phyloP scores from a whole-genome alignment of 2,113 vertebrate species.

The Colaptes auratus region DNA sequence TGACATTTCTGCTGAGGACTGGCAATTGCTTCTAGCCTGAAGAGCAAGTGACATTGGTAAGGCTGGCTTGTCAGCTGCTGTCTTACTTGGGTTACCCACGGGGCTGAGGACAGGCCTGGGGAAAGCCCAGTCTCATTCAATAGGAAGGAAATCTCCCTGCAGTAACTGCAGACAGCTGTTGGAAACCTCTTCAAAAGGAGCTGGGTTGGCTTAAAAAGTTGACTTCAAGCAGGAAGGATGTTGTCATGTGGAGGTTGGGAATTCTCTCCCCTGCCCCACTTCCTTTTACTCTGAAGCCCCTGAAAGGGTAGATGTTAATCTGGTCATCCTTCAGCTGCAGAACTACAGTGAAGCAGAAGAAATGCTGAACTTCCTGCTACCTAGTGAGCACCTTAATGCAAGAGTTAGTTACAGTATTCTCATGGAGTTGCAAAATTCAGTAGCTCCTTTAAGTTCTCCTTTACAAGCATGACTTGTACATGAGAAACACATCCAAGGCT shows the following conservation, averaged over 20 bases:
- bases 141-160: background rate
- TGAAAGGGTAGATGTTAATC: background rate
- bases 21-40: background rate
- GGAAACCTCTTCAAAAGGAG: background rate
- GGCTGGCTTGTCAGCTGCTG: background rate
- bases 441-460: background rate
- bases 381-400: background rate
- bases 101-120: background rate
- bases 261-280: background rate
- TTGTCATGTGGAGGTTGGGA: background rate
- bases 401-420: background rate
- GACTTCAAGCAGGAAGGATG: background rate
- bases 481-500: background rate
- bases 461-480: background rate
- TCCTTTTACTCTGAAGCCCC: background rate
- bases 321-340: background rate
- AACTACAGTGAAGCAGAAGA: background rate
- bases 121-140: background rate
- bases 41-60: constrained; percentile 44
- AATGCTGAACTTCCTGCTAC: background rate
- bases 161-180: background rate
- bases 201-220: background rate
- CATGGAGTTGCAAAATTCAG: background rate
- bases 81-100: background rate
- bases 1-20: background rate